Conservation (phyloP, 2,113 vertebrate genomes). For the Scartelaos histophorus region DNA sequence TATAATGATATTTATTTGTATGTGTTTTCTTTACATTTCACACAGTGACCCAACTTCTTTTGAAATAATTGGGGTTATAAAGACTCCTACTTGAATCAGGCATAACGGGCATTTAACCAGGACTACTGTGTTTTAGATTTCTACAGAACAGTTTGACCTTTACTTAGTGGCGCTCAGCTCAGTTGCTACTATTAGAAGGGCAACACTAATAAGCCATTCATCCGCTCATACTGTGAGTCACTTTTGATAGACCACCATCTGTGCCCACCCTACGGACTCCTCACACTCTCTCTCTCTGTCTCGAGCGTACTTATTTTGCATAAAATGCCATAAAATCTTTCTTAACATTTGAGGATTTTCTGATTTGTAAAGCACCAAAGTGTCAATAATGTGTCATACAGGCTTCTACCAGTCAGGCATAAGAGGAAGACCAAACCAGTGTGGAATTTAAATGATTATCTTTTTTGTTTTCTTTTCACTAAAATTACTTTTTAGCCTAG, state of each 20-base stretch:
- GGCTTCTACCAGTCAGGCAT: neutral
- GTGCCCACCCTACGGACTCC: constrained; percentile 54
- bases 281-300: constrained; percentile 42
- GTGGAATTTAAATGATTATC: too few relatives aligned
- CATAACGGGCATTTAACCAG: constrained; percentile 56
- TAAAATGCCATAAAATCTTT: constrained; percentile 31
- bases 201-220: constrained; percentile 69
- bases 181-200: constrained; percentile 55
- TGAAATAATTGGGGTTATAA: neutral
- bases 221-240: constrained; percentile 68
- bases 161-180: constrained; percentile 35
- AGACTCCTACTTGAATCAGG: constrained; percentile 37
- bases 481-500: too few relatives aligned
- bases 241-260: constrained; percentile 67
- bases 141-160: constrained; percentile 39
- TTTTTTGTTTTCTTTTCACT: too few relatives aligned
- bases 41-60: neutral
- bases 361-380: constrained; percentile 35
- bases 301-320: constrained; percentile 19
- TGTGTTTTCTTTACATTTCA: neutral
- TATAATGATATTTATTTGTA: neutral
- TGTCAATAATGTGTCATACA: constrained; percentile 9
- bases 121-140: constrained; percentile 50
- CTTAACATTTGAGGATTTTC: constrained; percentile 16
- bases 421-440: neutral